Percentiles rank a stretch among this genome's conserved stretches.
These are phyloP conservation scores for Mustela lutreola DNA, from an alignment of 2,113 vertebrate species.

Conservation along the genomic window DNA sequence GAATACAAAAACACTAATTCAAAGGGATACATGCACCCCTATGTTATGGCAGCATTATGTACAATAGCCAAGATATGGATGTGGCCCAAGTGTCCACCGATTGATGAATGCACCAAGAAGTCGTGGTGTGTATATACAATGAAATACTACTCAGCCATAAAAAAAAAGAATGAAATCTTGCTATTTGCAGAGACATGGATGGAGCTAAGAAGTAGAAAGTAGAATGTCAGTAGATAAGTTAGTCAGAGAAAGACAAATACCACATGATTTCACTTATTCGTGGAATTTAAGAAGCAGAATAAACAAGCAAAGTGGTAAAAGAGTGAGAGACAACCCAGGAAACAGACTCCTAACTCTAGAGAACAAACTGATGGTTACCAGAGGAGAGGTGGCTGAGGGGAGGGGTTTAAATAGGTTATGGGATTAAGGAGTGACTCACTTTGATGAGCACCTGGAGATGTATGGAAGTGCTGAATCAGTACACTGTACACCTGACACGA, in stretches of 20 bases:
- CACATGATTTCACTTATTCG: not conserved
- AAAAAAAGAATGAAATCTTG: too few relatives aligned
- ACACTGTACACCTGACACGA: not conserved
- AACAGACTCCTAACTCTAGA: not conserved
- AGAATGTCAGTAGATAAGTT: not conserved
- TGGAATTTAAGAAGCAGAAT: not conserved
- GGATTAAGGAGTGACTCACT: not conserved
- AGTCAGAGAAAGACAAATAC: not conserved
- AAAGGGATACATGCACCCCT: too few relatives aligned
- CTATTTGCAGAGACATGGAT: not conserved
- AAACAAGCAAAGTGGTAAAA: not conserved
- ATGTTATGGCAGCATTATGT: too few relatives aligned
- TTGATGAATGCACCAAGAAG: too few relatives aligned
- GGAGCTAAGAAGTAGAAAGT: not conserved
- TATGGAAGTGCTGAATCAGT: not conserved
- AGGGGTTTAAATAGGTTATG: not conserved
- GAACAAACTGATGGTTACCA: not conserved
- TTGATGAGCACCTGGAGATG: not conserved
- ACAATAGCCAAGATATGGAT: too few relatives aligned
- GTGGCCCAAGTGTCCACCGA: too few relatives aligned
- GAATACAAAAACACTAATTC: too few relatives aligned
- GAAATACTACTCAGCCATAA: too few relatives aligned
- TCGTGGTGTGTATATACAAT: too few relatives aligned
- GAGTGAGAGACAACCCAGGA: not conserved
- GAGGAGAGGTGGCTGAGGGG: not conserved